Evolutionary conservation across 2,797 vertebrate species (phyloP).

Genomic region (Sebastolobus altivelis): DNA sequence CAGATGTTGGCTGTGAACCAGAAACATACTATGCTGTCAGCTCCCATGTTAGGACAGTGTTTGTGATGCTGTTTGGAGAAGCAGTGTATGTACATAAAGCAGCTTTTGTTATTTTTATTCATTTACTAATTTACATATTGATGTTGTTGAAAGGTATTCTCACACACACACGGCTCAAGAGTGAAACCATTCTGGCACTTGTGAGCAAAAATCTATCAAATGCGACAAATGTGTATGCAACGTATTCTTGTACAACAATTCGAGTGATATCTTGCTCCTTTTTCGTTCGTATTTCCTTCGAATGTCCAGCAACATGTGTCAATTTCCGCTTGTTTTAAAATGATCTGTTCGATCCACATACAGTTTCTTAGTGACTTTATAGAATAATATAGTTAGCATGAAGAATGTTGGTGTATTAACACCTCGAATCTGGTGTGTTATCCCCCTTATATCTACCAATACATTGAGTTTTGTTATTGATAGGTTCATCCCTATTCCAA

Average conservation of each 20-base stretch:
- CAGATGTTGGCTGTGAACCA: conserved; percentile 69
- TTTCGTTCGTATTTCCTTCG: too few relatives aligned
- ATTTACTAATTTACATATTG: background rate
- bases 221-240: too few relatives aligned
- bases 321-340: too few relatives aligned
- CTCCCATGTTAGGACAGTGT: conserved; percentile 12
- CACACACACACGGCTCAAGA: background rate
- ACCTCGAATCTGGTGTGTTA: background rate
- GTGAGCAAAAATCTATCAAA: too few relatives aligned
- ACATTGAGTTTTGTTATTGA: background rate
- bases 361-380: background rate
- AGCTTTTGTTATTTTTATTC: background rate
- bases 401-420: background rate
- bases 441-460: background rate
- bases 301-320: too few relatives aligned
- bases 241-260: too few relatives aligned
- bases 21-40: conserved; percentile 46
- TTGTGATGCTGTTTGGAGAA: conserved; percentile 22
- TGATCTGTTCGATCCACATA: background rate
- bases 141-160: background rate
- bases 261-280: too few relatives aligned
- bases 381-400: background rate
- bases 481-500: background rate
- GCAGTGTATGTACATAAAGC: background rate
- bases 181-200: too few relatives aligned